These are phyloP conservation scores for Heptranchias perlo DNA, from an alignment of 2,113 vertebrate species.

Conservation along the genomic window DNA sequence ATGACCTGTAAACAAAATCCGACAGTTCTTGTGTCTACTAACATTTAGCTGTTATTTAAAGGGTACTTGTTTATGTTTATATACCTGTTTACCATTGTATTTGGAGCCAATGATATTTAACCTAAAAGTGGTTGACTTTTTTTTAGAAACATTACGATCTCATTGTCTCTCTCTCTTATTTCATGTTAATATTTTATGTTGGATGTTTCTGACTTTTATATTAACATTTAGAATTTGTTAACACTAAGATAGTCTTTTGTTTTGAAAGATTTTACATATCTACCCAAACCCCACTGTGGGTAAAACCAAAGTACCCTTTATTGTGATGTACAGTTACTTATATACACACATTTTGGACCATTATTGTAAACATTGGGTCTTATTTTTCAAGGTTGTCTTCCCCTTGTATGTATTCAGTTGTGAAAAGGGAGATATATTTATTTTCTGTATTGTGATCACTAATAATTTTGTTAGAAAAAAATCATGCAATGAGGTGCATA, in stretches of 20 bases:
- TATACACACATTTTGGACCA: not conserved
- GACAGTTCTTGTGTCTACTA: not conserved
- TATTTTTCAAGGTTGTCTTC: not conserved
- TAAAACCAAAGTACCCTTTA: not conserved
- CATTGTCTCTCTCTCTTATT: not conserved
- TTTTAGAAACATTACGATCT: not conserved
- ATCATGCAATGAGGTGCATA: not conserved
- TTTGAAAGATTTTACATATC: not conserved
- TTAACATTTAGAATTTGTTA: constrained; percentile 21
- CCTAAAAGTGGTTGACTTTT: not conserved
- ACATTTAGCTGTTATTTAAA: constrained; percentile 16
- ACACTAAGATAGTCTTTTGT: not conserved
- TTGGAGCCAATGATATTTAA: constrained; percentile 9
- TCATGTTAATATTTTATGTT: not conserved
- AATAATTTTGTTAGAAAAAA: not conserved
- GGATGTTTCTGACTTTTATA: not conserved
- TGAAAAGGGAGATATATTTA: not conserved
- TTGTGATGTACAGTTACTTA: not conserved
- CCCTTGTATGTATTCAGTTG: not conserved
- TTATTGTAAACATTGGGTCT: not conserved
- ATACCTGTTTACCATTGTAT: not conserved
- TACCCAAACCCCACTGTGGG: too few species aligned
- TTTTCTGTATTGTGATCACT: not conserved
- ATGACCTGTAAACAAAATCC: constrained; percentile 12
- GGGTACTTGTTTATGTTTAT: not conserved